Base-by-base conservation (phyloP, 2,113 vertebrate genomes). In the Hystrix brachyura region DNA sequence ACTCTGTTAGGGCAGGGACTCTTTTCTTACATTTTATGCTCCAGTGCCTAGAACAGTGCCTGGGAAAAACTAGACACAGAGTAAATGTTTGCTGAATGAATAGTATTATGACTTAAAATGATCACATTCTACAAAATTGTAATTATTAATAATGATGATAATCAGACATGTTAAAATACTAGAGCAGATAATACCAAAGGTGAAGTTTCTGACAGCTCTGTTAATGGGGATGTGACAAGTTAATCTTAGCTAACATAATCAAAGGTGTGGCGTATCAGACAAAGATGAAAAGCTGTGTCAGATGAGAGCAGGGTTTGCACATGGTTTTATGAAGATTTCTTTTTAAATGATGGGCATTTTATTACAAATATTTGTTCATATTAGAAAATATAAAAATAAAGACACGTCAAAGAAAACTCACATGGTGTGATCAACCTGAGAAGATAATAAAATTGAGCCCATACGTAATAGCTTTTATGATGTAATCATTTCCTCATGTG, bases 101-200 rank as follows among this genome's bases (percentile, higher is more conserved):
- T 18, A 84, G 14, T 97, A 85, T 97, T 98, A 11, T 98, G 97
- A 98, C 96, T 96, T 94, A 94, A 93, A 94, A 94, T 94, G 12
- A 97, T 97, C 84, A 96, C 86, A 81, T 96, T 92, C 60, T 94
- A 81, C 87, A 96, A 88, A 95, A 97, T 96, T 96, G 23, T 96
- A 97, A 98, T 97, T 96, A 97, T 98, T 97, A 97, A 97, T 97
- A 98, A 97, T 97, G 95, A 98, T 97, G 95, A 97, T 97, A 94
- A 97, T 97, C 87, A 97, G 95, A 95, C 97, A 97, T 95, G 95
- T 98, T 98, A 94, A 97, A 97, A 95, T 96, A 95, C 81, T 84
- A 71, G 95, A 97, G 76, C 76, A 97, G 96, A 90, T 97, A 83
- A 95, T 97, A 97, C 32, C 94, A 97, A 96, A 98, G 96, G 97